These are phyloP conservation scores for Nothoprocta perdicaria DNA, from an alignment of 2,113 vertebrate genomes.

Conservation along the genomic window DNA sequence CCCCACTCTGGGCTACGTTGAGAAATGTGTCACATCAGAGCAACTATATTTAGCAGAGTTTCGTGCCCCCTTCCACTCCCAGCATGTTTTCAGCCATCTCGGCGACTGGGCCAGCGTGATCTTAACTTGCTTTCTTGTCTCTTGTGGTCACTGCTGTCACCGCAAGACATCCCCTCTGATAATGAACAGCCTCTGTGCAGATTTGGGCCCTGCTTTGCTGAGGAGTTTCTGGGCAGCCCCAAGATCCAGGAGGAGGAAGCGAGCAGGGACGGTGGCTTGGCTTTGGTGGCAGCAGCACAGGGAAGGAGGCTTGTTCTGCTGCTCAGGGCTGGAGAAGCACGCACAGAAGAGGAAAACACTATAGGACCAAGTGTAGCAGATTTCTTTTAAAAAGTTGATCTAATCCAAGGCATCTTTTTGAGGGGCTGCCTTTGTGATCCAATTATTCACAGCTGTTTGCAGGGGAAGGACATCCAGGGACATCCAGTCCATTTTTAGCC, in stretches of 20 bases:
- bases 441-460: conserved; percentile 49
- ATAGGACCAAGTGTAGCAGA: conserved; percentile 7
- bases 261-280: neutral
- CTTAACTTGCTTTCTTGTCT: neutral
- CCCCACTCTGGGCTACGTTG: conserved; percentile 45
- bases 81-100: conserved; percentile 3
- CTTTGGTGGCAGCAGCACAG: neutral
- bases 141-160: conserved; percentile 11
- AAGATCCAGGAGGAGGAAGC: conserved; percentile 8
- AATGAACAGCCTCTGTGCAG: neutral
- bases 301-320: neutral
- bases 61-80: neutral
- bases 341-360: neutral
- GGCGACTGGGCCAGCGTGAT: neutral
- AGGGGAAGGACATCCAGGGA: conserved; percentile 41
- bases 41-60: conserved; percentile 72
- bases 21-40: conserved; percentile 22
- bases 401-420: conserved; percentile 16
- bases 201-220: conserved; percentile 6
- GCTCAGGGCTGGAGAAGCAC: neutral
- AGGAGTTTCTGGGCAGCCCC: conserved; percentile 10
- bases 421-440: conserved; percentile 26
- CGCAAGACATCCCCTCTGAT: neutral
- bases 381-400: conserved; percentile 24
- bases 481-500: conserved; percentile 54